A percentile compares a stretch with the other conserved stretches of the same genome.
Conservation (phyloP, 2,888 invertebrate species). For the Disparrhopalites patrizii region DNA sequence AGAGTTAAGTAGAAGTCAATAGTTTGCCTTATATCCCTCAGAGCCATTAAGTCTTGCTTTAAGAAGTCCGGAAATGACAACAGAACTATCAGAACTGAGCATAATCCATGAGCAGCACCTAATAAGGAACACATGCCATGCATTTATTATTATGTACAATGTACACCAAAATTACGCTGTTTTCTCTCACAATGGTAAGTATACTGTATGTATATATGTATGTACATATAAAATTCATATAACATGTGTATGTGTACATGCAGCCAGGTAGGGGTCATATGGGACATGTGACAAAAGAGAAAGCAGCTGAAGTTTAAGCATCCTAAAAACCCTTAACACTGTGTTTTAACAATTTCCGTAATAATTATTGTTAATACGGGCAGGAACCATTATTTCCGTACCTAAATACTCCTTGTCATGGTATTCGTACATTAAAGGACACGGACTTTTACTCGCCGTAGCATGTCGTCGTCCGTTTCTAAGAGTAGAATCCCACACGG, state of each 20-base stretch:
- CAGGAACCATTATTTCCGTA: slow-evolving; percentile 53
- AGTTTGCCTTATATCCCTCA: slow-evolving; percentile 60
- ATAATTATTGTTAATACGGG: too few species aligned
- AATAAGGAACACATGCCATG: too few species aligned
- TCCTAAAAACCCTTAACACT: too few species aligned
- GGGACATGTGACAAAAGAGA: too few species aligned
- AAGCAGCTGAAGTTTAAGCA: too few species aligned
- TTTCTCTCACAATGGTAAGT: too few species aligned
- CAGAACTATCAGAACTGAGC: slow-evolving; percentile 64
- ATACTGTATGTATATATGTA: too few species aligned
- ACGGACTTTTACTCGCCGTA: slow-evolving; percentile 56
- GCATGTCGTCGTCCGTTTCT: slow-evolving; percentile 69
- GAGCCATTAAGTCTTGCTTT: slow-evolving; percentile 56
- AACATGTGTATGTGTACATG: too few species aligned
- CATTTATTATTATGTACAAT: too few species aligned
- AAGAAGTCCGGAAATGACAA: slow-evolving; percentile 61
- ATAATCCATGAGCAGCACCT: slow-evolving; percentile 61
- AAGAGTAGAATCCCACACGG: slow-evolving; percentile 66
- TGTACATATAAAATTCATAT: too few species aligned
- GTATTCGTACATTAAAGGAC: slow-evolving; percentile 75
- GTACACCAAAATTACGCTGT: background rate
- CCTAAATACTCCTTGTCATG: slow-evolving; percentile 70
- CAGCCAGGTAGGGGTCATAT: too few species aligned
- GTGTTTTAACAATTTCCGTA: too few species aligned
- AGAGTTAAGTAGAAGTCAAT: slow-evolving; percentile 64